Percentiles rank a stretch among this genome's conserved stretches.
Conservation (phyloP, 2,888 invertebrate genomes). For the Caenorhabditis drosophilae region DNA sequence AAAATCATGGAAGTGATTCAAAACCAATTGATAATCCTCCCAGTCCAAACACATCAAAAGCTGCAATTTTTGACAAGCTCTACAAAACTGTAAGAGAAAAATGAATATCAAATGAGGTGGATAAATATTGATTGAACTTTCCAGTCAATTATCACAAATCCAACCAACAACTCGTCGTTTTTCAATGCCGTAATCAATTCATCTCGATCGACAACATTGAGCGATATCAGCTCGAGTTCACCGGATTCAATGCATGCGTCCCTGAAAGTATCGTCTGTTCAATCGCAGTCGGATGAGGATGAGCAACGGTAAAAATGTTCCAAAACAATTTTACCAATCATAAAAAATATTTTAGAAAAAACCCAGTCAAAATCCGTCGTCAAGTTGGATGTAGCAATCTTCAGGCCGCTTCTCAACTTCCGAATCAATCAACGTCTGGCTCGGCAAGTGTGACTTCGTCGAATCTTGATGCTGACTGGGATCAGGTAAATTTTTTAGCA, state of each 20-base stretch:
- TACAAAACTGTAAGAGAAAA: constrained; percentile 18
- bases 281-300: neutral
- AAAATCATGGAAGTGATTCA: neutral
- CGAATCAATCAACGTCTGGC: constrained; percentile 20
- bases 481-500: constrained; percentile 13
- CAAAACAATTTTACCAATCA: too few species aligned
- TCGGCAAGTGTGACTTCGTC: constrained; percentile 25
- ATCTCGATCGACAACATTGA: constrained; percentile 22
- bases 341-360: neutral
- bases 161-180: too few species aligned
- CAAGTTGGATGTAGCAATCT: constrained; percentile 22
- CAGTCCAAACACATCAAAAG: constrained; percentile 48
- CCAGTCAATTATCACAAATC: too few species aligned
- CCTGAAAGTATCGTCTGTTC: too few species aligned
- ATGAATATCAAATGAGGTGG: neutral
- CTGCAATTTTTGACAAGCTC: constrained; percentile 31
- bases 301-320: neutral
- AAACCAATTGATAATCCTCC: constrained; percentile 31
- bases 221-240: constrained; percentile 21
- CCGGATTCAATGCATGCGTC: constrained; percentile 2
- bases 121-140: neutral
- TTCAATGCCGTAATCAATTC: constrained; percentile 19
- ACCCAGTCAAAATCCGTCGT: constrained; percentile 24
- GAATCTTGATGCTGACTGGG: constrained; percentile 36
- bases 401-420: constrained; percentile 15